Base-by-base conservation (phyloP, 2,113 vertebrate genomes). In the Cephalopterus ornatus region DNA sequence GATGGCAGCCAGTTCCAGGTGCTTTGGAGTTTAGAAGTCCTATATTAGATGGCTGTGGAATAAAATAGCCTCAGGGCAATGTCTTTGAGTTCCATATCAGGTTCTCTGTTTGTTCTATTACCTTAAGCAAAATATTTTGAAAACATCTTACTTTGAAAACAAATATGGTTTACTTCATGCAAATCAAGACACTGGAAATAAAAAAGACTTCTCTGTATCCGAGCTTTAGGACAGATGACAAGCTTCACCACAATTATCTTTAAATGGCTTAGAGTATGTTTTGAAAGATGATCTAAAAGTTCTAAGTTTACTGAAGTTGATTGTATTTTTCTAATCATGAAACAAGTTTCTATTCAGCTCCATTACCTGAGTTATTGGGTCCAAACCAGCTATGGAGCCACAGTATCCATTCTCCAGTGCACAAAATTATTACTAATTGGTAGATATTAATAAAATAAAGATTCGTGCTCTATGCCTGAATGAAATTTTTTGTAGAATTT, bases 51-150 rank as follows among this genome's bases (percentile, higher is more conserved):
- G 52, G 52, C 26, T 81, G 56, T 84, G 73, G 72, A 92, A 93
- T 91, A 86, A 96, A 96, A 92, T 78, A 92, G 72, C 88, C 85
- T 15, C 52, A 68, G 88, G 95, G 85, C 44, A 87, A 91, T 84
- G 61, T 91, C 73, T 89, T 11, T 72, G 80, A 91, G 73, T 61
- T 78, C 80, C 56, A 44, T 92, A 80, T 50, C 72, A 90, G 89
- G 44, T 91, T 95, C 65, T 80, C 67, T 91, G 66, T 75, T 96
- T 89, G 66, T 56, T 94, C 62, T 66, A n/a, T 55, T 96, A 96
- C 85, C 75, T 93, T 93, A 75, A 72, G 68, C 47, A 87, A 93
- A 96, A 96, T 93, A 93, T 93, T 97, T 95, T 77, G 73, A 70
- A 93, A 96, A 89, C 61, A 61, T 67, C 58, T 86, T 58, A 47